A percentile compares a stretch with the other conserved stretches of the same genome.
Conservation (phyloP, 2,113 vertebrate species). For the Actenoides hombroni region DNA sequence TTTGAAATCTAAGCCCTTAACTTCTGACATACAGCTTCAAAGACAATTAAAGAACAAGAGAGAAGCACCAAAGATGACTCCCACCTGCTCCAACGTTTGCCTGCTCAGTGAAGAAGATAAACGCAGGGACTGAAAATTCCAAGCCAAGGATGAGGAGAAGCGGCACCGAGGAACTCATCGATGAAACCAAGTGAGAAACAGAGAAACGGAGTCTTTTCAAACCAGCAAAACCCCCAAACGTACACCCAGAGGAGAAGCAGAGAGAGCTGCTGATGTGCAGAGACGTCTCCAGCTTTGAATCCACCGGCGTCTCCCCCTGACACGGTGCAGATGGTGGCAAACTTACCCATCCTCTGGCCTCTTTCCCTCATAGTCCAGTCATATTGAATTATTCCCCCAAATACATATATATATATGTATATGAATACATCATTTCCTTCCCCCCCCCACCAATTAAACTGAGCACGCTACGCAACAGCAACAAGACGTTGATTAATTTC, state of each 20-base stretch:
- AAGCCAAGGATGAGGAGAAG: not conserved
- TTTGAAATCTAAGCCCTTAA: not conserved
- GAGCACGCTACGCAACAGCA: not conserved
- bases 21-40: not conserved
- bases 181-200: not conserved
- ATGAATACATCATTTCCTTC: not conserved
- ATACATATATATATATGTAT: not conserved
- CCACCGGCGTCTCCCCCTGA: not conserved
- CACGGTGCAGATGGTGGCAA: not conserved
- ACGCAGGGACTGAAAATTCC: not conserved
- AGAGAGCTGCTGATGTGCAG: not conserved
- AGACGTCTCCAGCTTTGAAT: not conserved
- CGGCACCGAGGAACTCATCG: not conserved
- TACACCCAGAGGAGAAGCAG: not conserved
- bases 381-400: not conserved
- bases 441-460: not conserved
- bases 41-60: not conserved
- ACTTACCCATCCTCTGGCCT: not conserved
- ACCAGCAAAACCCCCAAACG: not conserved
- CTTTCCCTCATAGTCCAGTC: not conserved
- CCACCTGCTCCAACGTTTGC: not conserved
- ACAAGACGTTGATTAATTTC: constrained; percentile 43
- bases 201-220: not conserved
- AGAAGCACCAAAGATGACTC: not conserved
- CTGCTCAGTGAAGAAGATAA: not conserved